Conservation (phyloP, 2,797 vertebrate genomes). For the Neomorphus geoffroyi region DNA sequence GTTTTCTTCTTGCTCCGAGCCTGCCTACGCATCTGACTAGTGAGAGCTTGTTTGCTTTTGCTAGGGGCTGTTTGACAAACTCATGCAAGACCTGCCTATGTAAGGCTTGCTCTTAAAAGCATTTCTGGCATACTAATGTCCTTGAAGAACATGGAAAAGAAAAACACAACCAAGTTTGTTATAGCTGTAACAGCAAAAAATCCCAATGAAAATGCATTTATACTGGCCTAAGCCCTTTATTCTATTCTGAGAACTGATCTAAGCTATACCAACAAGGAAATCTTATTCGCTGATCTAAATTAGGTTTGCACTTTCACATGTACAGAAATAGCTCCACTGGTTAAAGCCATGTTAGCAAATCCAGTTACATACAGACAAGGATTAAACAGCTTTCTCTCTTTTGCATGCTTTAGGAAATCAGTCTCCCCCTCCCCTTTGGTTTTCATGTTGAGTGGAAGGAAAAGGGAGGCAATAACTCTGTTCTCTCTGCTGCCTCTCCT, state of each 20-base stretch:
- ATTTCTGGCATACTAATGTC: constrained; percentile 51
- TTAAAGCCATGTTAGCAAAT: background rate
- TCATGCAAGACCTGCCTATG: constrained; percentile 7
- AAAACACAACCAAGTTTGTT: constrained; percentile 6
- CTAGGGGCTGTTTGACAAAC: constrained; percentile 40
- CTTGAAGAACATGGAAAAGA: background rate
- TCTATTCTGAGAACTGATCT: constrained; percentile 28
- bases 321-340: background rate
- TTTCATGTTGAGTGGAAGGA: background rate
- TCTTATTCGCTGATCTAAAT: constrained; percentile 2
- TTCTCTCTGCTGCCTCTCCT: background rate
- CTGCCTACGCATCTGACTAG: background rate
- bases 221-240: background rate
- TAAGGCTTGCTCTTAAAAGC: constrained; percentile 47
- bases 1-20: background rate
- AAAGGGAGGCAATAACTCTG: background rate
- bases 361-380: background rate
- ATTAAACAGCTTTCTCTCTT: background rate
- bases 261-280: constrained; percentile 5
- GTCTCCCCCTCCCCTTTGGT: background rate
- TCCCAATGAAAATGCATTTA: background rate
- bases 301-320: background rate
- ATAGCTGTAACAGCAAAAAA: background rate
- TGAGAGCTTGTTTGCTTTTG: constrained; percentile 29
- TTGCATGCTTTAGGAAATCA: background rate